Percentiles rank a stretch among this genome's conserved stretches.
Conservation (phyloP, 2,113 vertebrate genomes). For the Lagopus muta region DNA sequence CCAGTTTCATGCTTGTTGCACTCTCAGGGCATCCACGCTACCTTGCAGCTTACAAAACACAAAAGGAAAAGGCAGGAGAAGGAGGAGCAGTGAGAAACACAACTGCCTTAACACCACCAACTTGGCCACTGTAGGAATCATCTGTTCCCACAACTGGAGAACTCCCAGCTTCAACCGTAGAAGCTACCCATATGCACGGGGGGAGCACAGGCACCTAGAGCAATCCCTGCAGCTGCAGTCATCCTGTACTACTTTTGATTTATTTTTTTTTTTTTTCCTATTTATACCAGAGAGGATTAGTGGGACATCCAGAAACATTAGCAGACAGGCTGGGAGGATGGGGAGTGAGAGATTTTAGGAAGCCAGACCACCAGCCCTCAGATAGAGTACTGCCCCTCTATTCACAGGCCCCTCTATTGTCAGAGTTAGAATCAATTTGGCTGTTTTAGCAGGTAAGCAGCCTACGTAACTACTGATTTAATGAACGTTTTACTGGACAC, state of each 20-base stretch:
- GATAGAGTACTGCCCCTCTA: background rate
- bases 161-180: background rate
- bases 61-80: background rate
- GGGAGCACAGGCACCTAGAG: background rate
- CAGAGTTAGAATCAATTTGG: background rate
- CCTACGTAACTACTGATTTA: background rate
- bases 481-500: background rate
- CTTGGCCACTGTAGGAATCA: background rate
- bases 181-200: accelerated
- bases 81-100: background rate
- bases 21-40: background rate
- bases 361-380: background rate
- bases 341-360: background rate
- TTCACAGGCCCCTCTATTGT: background rate
- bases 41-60: background rate
- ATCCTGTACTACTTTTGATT: background rate
- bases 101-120: background rate
- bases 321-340: background rate
- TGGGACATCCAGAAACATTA: background rate
- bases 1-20: accelerated
- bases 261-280: background rate
- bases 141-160: background rate
- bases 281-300: background rate
- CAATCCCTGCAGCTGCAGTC: background rate
- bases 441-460: background rate